Evolutionary conservation across 2,113 vertebrate genomes (phyloP).

Genomic region (Bagarius yarrelli): DNA sequence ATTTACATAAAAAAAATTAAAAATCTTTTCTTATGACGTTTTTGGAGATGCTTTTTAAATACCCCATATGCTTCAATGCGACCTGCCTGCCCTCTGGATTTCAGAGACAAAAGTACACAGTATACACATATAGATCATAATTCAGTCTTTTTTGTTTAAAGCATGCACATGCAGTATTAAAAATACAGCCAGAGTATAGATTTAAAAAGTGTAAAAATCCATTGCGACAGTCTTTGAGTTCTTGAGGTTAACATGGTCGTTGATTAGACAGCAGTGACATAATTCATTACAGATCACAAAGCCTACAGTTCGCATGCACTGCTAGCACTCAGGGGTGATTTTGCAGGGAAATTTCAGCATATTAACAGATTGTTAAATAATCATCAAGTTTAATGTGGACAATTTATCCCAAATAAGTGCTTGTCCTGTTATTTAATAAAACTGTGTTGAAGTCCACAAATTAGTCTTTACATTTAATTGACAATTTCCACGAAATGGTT

Average conservation of each 20-base stretch:
- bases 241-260: slow-evolving; percentile 74
- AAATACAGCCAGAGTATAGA: slow-evolving; percentile 68
- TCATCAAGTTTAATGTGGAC: neutral
- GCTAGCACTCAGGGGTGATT: neutral
- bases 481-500: neutral
- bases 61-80: neutral
- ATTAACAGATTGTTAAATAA: neutral
- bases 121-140: slow-evolving; percentile 59
- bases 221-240: slow-evolving; percentile 73
- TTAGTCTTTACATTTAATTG: neutral
- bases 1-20: neutral
- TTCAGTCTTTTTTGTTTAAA: slow-evolving; percentile 49
- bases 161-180: slow-evolving; percentile 78
- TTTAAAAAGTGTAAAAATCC: slow-evolving; percentile 71
- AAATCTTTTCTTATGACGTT: neutral
- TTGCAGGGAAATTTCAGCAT: slow-evolving; percentile 1
- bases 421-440: neutral
- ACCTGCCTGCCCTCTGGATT: slow-evolving; percentile 57
- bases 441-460: slow-evolving; percentile 20
- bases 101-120: slow-evolving; percentile 57
- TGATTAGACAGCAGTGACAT: slow-evolving; percentile 64
- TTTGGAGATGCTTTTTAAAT: neutral
- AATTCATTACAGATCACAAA: slow-evolving; percentile 56
- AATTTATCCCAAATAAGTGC: neutral
- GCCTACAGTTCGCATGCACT: slow-evolving; percentile 28